Base-by-base conservation (phyloP, 2,113 vertebrate genomes). In the Macquaria australasica region DNA sequence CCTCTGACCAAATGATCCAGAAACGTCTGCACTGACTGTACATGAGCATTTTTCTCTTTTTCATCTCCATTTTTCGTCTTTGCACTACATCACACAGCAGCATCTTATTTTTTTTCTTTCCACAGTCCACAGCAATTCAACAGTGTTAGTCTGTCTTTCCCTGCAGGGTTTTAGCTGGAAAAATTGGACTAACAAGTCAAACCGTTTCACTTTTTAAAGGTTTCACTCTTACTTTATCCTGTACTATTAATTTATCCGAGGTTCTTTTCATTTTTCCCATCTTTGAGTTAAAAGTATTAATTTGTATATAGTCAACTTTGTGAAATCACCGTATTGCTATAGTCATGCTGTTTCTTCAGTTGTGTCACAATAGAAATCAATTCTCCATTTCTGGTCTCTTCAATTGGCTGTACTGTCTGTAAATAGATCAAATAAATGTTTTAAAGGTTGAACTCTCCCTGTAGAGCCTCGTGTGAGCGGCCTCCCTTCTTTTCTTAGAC, bases 401-500 rank as follows among this genome's bases (percentile, higher is more conserved):
- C 82, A 81, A 81, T 88, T 82, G 70, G 84, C 86, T 93, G 81
- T 92, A 86, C 85, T 92, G 81, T 92, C 89, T 96, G 94, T 94
- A 93, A 91, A 94, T 95, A 96, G 90, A 90, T 90, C 79, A 89
- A 96, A 96, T 96, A 96, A 96, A 96, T 95, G 92, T 95, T 93
- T 88, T 84, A 90, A 91, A 91, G 90, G 82, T 92, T 86, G 79
- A 89, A 86, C 77, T 88, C 78, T 76, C 75, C 90, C 88, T 86
- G 59, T 60, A 60, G 58, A 81, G 64, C 83, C 70, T 91, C 60
- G 21, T 88, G 77, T 86, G 82, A 87, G 74, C 37, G 10, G 74
- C 77, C 74, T 93, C 76, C 14, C 84, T 84, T 81, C 48, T 86
- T 85, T 82, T 88, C 45, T 63, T 73, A 23, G 56, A 59, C 83